A percentile compares a stretch with the other conserved stretches of the same genome.
Evolutionary conservation across 2,797 vertebrate species (phyloP).

Genomic region (Pseudochaenichthys georgianus): DNA sequence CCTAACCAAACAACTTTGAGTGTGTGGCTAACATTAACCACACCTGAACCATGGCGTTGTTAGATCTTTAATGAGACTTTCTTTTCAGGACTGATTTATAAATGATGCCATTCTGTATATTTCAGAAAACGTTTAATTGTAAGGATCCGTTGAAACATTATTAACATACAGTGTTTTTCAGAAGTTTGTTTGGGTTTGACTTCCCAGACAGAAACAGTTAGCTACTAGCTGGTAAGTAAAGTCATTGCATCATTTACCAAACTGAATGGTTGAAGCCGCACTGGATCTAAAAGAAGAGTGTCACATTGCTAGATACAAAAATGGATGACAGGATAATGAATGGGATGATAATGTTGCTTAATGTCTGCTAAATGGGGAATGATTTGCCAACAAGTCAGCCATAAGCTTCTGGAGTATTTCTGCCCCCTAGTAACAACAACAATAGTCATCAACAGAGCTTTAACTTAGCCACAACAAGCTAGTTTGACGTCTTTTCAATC

Average conservation of each 20-base stretch:
- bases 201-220: not conserved
- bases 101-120: too few relatives aligned
- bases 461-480: not conserved
- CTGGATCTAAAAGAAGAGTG: not conserved
- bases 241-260: not conserved
- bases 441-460: not conserved
- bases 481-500: not conserved
- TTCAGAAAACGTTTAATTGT: too few relatives aligned
- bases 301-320: not conserved
- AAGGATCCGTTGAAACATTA: too few relatives aligned
- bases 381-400: not conserved
- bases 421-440: not conserved
- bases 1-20: not conserved
- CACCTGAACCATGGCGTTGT: not conserved
- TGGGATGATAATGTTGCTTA: not conserved
- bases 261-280: not conserved
- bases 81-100: too few relatives aligned
- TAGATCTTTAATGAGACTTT: not conserved
- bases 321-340: not conserved
- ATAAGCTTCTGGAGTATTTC: not conserved
- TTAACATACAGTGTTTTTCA: too few relatives aligned
- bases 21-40: not conserved
- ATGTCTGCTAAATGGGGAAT: not conserved
- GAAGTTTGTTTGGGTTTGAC: not conserved
- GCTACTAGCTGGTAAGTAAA: not conserved